Evolutionary conservation across 2,113 vertebrate species (phyloP), one percentile per base, ranked within the genome.

Genomic region (Elephantulus edwardii): DNA sequence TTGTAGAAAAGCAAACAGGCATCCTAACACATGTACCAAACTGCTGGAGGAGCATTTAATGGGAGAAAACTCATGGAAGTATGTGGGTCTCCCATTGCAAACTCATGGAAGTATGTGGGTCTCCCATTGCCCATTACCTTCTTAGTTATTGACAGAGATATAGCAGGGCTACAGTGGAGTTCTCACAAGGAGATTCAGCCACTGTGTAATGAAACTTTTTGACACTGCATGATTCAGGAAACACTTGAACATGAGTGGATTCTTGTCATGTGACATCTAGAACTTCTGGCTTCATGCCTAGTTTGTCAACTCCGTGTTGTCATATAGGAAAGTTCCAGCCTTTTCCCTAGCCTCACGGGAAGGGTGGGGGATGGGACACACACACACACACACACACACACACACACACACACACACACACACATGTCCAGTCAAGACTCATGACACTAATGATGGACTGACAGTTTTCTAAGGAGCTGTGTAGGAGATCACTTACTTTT

Each of bases 121-220:
- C 5, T 16, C 16, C 28, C 26, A 3, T 2, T 12, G 40, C 26
- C 76, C 5, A 10, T 1, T 22, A 1, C n/a, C 3, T 28, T 62
- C n/a, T 50, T n/a, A 11, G 8, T 19, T 17, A 20, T 8, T 28
- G 44, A 60, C 17, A n/a, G 46, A 89, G 22, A 42, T n/a, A 16
- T 12, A 50, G 75, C 24, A 13, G 46, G 20, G 26, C 22, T n/a
- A 5, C 7, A 40, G 8, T 3, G 48, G 10, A 9, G 30, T 35
- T 66, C 14, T 46, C 28, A 38, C 20, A 58, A 44, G 50, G 40
- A 20, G 20, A 68, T 7, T 4, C 17, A 13, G 14, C 6, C 24
- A 14, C 40, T 10, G 38, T 77, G 71, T 44, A 44, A 30, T 72
- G 12, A 28, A 12, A 35, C 71, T 74, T n/a, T n/a, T n/a, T n/a